These are phyloP conservation scores for Lepus americanus DNA, from an alignment of 2,113 vertebrate genomes.

Conservation along the genomic window DNA sequence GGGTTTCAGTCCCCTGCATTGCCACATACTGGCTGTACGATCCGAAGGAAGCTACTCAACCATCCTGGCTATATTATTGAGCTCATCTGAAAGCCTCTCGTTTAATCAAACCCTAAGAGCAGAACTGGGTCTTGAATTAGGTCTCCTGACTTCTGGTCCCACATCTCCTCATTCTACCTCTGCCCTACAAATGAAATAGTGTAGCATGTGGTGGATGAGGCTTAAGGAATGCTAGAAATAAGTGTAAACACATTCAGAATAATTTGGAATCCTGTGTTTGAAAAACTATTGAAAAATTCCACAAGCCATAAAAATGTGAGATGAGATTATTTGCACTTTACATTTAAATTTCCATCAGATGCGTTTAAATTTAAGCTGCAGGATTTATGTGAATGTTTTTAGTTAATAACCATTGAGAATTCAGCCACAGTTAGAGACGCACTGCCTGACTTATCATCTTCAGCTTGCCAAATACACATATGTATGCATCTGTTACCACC, in stretches of 20 bases:
- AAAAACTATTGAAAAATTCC: not conserved
- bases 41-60: not conserved
- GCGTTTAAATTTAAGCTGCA: not conserved
- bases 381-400: not conserved
- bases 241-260: not conserved
- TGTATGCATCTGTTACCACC: not conserved
- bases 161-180: not conserved
- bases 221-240: not conserved
- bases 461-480: not conserved
- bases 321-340: not conserved
- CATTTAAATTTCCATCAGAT: not conserved
- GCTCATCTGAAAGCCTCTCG: not conserved
- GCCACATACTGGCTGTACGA: not conserved
- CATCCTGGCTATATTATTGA: not conserved
- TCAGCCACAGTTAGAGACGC: not conserved
- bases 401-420: not conserved
- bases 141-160: not conserved
- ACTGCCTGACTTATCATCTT: not conserved
- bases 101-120: not conserved
- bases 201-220: accelerated
- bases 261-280: not conserved
- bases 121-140: not conserved
- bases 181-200: not conserved
- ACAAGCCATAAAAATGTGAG: not conserved
- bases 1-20: not conserved